Evolutionary conservation across 2,113 vertebrate genomes (phyloP).

Genomic region (Anoplopoma fimbria): DNA sequence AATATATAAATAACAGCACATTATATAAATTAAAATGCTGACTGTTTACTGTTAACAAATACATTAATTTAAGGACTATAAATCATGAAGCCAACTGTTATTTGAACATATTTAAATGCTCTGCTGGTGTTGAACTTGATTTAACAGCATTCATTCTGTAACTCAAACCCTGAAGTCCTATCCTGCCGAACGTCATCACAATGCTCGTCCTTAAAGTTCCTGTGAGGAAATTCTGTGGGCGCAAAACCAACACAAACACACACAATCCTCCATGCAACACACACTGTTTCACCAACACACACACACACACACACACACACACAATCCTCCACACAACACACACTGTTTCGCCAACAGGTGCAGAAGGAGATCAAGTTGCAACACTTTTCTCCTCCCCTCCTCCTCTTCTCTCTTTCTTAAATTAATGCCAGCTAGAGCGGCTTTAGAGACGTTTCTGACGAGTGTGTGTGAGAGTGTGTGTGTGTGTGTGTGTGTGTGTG

Average conservation of each 20-base stretch:
- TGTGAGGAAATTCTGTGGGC: slow-evolving; percentile 10
- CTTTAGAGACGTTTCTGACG: slow-evolving; percentile 75
- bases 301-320: slow-evolving; percentile 88
- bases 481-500: slow-evolving; percentile 29
- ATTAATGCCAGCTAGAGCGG: slow-evolving; percentile 76
- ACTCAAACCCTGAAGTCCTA: not conserved
- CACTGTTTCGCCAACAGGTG: slow-evolving; percentile 88
- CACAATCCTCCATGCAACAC: slow-evolving; percentile 70
- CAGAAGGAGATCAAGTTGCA: slow-evolving; percentile 91
- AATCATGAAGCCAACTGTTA: not conserved
- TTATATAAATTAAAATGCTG: not conserved
- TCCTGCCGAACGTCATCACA: slow-evolving; percentile 37
- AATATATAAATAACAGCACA: not conserved
- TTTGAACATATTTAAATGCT: not conserved
- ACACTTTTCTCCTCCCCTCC: slow-evolving; percentile 41
- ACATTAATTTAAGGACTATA: not conserved
- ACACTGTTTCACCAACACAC: slow-evolving; percentile 63
- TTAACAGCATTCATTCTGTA: not conserved
- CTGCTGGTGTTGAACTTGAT: too few relatives aligned
- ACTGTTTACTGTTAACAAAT: not conserved
- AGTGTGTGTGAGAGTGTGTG: slow-evolving; percentile 40
- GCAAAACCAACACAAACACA: slow-evolving; percentile 69
- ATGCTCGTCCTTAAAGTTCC: slow-evolving; percentile 42
- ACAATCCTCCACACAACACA: slow-evolving; percentile 54
- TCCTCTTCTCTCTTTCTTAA: slow-evolving; percentile 71